phyloP scores from a whole-genome alignment of 2,113 vertebrate genomes.

The Chloroceryle aenea region DNA sequence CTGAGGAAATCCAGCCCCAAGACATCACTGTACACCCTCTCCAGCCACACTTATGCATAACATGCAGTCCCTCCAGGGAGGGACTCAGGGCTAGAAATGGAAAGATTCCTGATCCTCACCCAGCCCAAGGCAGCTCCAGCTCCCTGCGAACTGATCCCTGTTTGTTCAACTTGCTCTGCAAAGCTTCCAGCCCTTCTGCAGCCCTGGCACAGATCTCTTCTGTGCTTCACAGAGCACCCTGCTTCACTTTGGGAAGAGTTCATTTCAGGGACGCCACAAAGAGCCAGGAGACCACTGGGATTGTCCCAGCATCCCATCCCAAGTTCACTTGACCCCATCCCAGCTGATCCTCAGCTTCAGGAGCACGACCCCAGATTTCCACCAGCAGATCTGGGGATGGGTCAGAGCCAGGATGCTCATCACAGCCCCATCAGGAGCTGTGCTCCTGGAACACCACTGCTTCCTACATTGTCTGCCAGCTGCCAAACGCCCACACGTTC shows the following conservation, averaged over 20 bases:
- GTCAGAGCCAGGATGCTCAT: not conserved
- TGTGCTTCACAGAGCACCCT: not conserved
- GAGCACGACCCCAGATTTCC: not conserved
- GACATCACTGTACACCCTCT: not conserved
- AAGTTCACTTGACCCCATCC: fast-evolving
- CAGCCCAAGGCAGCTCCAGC: not conserved
- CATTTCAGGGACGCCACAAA: not conserved
- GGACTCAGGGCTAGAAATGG: too few species aligned
- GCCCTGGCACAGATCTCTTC: not conserved
- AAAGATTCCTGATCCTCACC: not conserved
- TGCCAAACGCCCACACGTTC: not conserved
- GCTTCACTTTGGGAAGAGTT: fast-evolving
- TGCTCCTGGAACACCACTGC: not conserved
- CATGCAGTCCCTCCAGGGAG: not conserved
- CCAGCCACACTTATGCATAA: not conserved
- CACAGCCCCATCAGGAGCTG: not conserved
- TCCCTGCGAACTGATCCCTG: fast-evolving
- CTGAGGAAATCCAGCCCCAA: not conserved
- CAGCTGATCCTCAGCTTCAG: not conserved
- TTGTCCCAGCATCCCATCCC: not conserved
- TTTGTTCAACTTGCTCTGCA: not conserved
- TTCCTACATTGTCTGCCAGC: not conserved
- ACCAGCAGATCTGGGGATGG: fast-evolving
- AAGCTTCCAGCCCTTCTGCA: not conserved
- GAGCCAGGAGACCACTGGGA: not conserved